Conservation (phyloP, 92 coral and sea anemone genomes). For the Blastomussa wellsi region DNA sequence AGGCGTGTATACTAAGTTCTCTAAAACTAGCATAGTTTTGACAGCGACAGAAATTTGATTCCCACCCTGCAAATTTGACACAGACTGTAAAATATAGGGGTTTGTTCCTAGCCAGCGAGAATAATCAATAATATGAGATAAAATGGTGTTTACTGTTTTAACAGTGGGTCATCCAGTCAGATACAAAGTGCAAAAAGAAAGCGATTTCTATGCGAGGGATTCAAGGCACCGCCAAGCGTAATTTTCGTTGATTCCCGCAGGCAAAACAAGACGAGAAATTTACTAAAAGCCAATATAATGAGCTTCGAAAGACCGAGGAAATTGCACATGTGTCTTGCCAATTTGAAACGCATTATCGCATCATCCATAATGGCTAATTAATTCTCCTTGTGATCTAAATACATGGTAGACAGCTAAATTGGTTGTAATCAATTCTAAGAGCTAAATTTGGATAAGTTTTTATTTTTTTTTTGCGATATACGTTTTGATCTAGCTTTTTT, state of each 20-base stretch:
- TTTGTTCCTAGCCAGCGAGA: background rate
- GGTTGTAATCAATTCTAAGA: slow-evolving; percentile 16
- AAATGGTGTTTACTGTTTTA: slow-evolving; percentile 25
- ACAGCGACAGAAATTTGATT: slow-evolving; percentile 8
- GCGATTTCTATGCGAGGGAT: background rate
- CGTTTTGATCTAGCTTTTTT: background rate
- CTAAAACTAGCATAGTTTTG: background rate
- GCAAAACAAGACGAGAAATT: slow-evolving; percentile 7
- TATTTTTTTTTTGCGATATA: background rate
- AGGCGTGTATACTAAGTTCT: background rate
- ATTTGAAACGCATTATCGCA: slow-evolving; percentile 5
- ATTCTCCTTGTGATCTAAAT: background rate
- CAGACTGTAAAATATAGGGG: background rate
- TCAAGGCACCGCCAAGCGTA: background rate
- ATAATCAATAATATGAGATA: slow-evolving; percentile 20
- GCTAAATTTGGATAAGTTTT: slow-evolving; percentile 9
- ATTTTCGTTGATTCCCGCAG: slow-evolving; percentile 19
- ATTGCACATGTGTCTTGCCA: slow-evolving; percentile 13
- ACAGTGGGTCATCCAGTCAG: slow-evolving; percentile 25
- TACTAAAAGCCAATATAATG: background rate
- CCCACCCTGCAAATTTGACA: background rate
- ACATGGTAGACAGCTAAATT: background rate
- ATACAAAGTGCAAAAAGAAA: slow-evolving; percentile 4
- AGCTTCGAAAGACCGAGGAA: background rate
- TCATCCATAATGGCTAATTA: background rate